Conservation (phyloP, 2,888 invertebrate genomes). For the Cephalotes varians region DNA sequence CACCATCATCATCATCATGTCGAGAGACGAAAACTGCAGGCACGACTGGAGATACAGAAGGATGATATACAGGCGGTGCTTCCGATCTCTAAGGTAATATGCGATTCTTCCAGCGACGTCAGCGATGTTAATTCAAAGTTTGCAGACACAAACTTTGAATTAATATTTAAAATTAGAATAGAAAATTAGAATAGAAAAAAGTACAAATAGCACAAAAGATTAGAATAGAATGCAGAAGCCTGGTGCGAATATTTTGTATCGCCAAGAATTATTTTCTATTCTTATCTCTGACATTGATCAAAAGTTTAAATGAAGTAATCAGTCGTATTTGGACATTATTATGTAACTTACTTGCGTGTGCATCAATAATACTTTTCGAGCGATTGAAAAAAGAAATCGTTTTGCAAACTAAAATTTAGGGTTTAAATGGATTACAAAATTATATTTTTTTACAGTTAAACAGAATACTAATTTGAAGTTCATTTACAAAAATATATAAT, state of each 20-base stretch:
- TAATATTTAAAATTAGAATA: no score
- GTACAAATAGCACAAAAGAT: no score
- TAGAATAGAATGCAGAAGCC: neutral
- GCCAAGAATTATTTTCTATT: neutral
- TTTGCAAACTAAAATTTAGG: neutral
- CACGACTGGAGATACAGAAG: conserved; percentile 95
- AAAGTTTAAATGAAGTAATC: neutral
- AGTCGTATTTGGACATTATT: neutral
- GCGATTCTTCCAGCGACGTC: neutral
- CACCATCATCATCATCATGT: conserved; percentile 81
- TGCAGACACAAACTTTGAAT: neutral
- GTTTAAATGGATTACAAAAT: neutral
- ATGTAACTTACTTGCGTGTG: neutral
- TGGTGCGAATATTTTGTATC: neutral
- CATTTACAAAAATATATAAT: no score
- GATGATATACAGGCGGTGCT: conserved; percentile 97
- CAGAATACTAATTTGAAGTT: neutral
- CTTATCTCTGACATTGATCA: neutral
- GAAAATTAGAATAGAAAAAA: no score
- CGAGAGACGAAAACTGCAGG: conserved; percentile 90
- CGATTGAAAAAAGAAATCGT: neutral
- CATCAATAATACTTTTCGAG: neutral
- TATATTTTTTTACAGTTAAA: neutral
- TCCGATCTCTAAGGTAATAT: conserved; percentile 96
- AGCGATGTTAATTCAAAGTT: conserved; percentile 15